phyloP scores from a whole-genome alignment of 1,140 invertebrate genomes.

The Stegodyphus mimosarum region DNA sequence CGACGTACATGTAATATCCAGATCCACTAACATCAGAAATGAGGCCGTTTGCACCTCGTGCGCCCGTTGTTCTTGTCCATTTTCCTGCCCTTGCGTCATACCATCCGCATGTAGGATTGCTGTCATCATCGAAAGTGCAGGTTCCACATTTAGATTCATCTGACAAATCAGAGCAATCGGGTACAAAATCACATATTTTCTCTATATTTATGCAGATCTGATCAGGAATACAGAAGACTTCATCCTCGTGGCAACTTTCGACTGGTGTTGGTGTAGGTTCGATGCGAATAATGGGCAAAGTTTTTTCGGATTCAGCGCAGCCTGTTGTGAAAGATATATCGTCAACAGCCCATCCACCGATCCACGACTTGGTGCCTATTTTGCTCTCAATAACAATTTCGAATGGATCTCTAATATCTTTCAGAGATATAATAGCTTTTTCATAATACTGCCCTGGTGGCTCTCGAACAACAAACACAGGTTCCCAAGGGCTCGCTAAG shows the following conservation, averaged over 20 bases:
- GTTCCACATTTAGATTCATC: slow-evolving; percentile 61
- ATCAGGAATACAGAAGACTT: slow-evolving; percentile 85
- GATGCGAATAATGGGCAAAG: slow-evolving; percentile 24
- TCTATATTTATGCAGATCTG: slow-evolving; percentile 78
- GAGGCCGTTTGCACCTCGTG: slow-evolving; percentile 25
- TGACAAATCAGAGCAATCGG: slow-evolving; percentile 52
- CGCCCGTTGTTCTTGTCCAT: slow-evolving; percentile 46
- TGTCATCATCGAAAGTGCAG: slow-evolving; percentile 50
- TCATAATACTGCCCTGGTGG: slow-evolving; percentile 56
- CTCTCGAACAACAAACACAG: slow-evolving; percentile 8
- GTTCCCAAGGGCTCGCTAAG: slow-evolving; percentile 21
- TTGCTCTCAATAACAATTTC: slow-evolving; percentile 66
- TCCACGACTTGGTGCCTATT: slow-evolving; percentile 62
- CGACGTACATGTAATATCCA: slow-evolving; percentile 59
- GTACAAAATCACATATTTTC: slow-evolving; percentile 61
- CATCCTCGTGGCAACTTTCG: slow-evolving; percentile 8
- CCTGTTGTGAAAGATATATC: slow-evolving; percentile 68
- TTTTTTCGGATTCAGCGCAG: slow-evolving; percentile 50
- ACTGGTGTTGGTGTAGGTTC: slow-evolving; percentile 32
- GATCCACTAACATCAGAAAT: slow-evolving; percentile 25
- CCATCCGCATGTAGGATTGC: slow-evolving; percentile 60
- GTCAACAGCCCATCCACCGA: slow-evolving; percentile 68
- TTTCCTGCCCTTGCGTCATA: slow-evolving; percentile 27
- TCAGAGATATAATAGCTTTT: slow-evolving; percentile 51
- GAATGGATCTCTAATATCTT: slow-evolving; percentile 48